Conservation (phyloP, 1,140 invertebrate genomes). For the Rhopalosiphum padi region DNA sequence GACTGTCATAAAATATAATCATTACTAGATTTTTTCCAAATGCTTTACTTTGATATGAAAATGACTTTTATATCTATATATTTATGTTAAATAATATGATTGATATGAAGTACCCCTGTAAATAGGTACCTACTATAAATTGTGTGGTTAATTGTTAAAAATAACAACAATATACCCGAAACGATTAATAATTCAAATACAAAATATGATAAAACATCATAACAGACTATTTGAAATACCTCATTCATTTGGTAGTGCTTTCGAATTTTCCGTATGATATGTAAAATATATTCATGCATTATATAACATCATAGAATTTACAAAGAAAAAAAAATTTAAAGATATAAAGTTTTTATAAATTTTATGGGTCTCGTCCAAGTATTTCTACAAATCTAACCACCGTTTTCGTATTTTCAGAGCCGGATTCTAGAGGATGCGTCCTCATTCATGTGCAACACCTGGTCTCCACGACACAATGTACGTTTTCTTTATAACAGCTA, state of each 20-base stretch:
- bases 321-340: background rate
- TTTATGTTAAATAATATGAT: background rate
- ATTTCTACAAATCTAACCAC: constrained; percentile 11
- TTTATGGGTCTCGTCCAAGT: background rate
- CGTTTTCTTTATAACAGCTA: constrained; percentile 65
- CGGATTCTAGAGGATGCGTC: constrained; percentile 86
- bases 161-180: background rate
- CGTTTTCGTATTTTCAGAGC: constrained; percentile 71
- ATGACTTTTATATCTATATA: background rate
- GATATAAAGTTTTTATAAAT: background rate
- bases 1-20: background rate
- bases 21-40: background rate
- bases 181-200: background rate
- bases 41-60: background rate
- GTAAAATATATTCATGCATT: background rate
- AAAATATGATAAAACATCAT: background rate
- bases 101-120: background rate
- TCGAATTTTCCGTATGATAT: background rate
- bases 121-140: background rate
- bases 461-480: constrained; percentile 86
- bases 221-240: background rate
- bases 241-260: background rate
- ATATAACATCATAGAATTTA: background rate
- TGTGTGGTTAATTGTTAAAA: background rate
- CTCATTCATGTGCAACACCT: constrained; percentile 82